These are phyloP conservation scores for Cardiocondyla obscurior DNA, from an alignment of 1,140 invertebrate genomes.

Conservation along the genomic window DNA sequence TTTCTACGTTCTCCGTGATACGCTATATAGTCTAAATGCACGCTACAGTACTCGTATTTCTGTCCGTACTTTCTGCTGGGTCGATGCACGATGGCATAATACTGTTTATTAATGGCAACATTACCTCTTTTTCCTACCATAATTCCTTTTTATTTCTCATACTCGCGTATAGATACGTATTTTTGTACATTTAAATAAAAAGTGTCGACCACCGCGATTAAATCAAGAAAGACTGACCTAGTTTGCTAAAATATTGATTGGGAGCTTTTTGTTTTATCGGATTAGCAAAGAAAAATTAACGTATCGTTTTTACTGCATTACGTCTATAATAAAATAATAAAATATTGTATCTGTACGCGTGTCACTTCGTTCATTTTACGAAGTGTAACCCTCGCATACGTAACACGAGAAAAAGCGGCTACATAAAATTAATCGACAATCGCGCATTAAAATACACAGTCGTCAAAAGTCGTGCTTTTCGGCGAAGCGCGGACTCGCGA, in stretches of 20 bases:
- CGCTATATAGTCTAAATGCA: background rate
- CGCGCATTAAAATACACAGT: background rate
- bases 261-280: background rate
- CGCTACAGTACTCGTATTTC: background rate
- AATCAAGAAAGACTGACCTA: background rate
- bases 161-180: background rate
- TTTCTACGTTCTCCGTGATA: background rate
- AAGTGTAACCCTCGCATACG: background rate
- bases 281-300: background rate
- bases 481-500: background rate
- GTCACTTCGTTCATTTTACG: background rate
- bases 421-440: background rate
- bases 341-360: background rate
- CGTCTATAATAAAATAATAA: background rate
- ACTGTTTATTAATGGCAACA: constrained; percentile 32
- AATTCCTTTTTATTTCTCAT: background rate
- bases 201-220: background rate
- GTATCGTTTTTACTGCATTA: background rate
- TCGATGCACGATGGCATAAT: constrained; percentile 29
- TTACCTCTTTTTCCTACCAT: background rate
- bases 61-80: background rate
- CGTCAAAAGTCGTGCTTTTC: background rate
- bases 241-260: background rate
- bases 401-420: background rate
- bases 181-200: background rate